These are phyloP conservation scores for Julus scandinavius DNA, from an alignment of 2,888 invertebrate genomes.

Conservation along the genomic window DNA sequence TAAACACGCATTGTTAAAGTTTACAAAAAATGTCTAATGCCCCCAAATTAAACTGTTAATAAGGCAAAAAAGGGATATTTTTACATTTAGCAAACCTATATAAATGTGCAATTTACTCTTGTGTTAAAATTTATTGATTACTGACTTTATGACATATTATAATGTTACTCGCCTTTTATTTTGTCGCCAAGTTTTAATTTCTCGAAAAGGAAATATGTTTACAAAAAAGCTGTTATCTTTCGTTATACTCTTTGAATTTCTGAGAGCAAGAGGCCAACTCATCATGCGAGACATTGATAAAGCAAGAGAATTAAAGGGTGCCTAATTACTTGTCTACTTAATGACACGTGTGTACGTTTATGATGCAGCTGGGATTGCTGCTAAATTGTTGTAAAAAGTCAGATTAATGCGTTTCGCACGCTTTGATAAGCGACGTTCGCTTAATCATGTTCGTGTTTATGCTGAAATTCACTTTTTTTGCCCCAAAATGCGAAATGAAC, in stretches of 20 bases:
- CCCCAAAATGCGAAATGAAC: background rate
- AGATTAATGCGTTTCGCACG: background rate
- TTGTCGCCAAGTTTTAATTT: background rate
- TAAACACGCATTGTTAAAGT: no score
- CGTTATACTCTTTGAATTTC: constrained; percentile 2
- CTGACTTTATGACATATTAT: background rate
- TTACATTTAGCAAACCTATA: background rate
- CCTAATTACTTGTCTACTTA: background rate
- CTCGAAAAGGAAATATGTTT: background rate
- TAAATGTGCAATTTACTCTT: background rate
- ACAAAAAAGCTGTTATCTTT: background rate
- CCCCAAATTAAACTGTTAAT: background rate
- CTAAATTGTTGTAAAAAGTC: background rate
- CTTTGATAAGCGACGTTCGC: background rate
- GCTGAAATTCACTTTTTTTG: background rate
- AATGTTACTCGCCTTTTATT: background rate
- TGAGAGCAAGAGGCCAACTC: background rate
- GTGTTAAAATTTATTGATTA: background rate
- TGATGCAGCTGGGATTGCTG: background rate
- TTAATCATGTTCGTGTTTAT: background rate
- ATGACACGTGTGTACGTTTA: background rate
- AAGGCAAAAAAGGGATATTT: background rate
- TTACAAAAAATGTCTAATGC: background rate
- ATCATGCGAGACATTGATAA: constrained; percentile 18
- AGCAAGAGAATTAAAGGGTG: background rate